Conservation (phyloP, 1,140 invertebrate species). For the Goniozus legneri region DNA sequence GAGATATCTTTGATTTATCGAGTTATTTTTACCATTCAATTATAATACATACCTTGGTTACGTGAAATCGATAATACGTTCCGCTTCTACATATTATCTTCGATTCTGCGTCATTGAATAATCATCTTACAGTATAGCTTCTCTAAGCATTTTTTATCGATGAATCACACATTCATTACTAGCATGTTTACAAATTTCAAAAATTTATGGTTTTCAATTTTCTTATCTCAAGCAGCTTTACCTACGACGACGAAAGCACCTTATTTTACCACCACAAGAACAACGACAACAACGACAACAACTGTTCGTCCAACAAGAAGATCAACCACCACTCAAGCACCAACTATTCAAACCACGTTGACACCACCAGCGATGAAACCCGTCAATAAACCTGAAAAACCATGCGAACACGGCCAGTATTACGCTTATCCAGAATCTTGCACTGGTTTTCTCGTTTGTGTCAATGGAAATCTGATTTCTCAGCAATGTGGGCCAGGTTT, state of each 20-base stretch:
- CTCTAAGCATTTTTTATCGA: too few relatives aligned
- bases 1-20: too few relatives aligned
- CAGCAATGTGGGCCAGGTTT: constrained; percentile 69
- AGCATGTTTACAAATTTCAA: too few relatives aligned
- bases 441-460: constrained; percentile 66
- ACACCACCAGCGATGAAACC: constrained; percentile 9
- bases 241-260: constrained; percentile 12
- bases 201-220: too few relatives aligned
- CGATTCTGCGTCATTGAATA: too few relatives aligned
- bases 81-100: too few relatives aligned
- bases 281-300: constrained; percentile 17
- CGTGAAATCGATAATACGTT: too few relatives aligned
- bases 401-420: constrained; percentile 54
- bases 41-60: too few relatives aligned
- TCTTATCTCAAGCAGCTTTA: constrained; percentile 4
- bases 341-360: constrained; percentile 11
- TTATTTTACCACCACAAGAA: constrained; percentile 5
- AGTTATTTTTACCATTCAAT: too few relatives aligned
- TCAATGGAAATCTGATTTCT: constrained; percentile 62
- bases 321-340: constrained; percentile 6
- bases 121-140: too few relatives aligned
- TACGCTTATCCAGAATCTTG: constrained; percentile 58
- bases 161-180: too few relatives aligned
- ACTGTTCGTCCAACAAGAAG: background rate
- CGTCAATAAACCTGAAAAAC: constrained; percentile 22